These are phyloP conservation scores for Scaptomyza cyrtandrae DNA, from an alignment of 2,888 invertebrate species.

Conservation along the genomic window DNA sequence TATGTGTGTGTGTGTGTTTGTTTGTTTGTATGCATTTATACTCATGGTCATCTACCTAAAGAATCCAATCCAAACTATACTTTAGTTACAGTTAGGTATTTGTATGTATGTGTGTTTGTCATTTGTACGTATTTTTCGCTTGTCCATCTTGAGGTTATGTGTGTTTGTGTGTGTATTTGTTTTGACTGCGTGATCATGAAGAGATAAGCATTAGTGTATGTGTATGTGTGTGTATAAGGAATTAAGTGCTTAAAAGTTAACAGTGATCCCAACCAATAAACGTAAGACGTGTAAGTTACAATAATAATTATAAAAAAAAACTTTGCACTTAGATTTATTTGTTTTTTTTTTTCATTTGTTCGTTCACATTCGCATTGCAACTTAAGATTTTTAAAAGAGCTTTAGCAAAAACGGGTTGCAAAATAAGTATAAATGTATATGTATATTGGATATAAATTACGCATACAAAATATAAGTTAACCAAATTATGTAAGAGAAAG, in stretches of 20 bases:
- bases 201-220: slow-evolving; percentile 15
- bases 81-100: neutral
- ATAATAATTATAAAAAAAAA: slow-evolving; percentile 45
- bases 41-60: slow-evolving; percentile 23
- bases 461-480: slow-evolving; percentile 26
- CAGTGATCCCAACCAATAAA: slow-evolving; percentile 37
- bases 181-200: slow-evolving; percentile 9
- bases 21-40: slow-evolving; percentile 16
- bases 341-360: slow-evolving; percentile 15
- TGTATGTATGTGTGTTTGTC: slow-evolving; percentile 5
- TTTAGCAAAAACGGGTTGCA: slow-evolving; percentile 13
- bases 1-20: slow-evolving; percentile 6
- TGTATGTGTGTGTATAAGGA: neutral
- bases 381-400: slow-evolving; percentile 14
- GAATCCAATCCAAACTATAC: slow-evolving; percentile 26
- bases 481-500: slow-evolving; percentile 5
- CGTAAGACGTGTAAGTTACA: slow-evolving; percentile 30
- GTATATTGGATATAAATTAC: slow-evolving; percentile 7
- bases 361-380: slow-evolving; percentile 40
- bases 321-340: slow-evolving; percentile 45
- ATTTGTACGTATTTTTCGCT: neutral
- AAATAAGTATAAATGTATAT: slow-evolving; percentile 4
- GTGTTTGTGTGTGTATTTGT: neutral
- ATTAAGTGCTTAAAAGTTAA: slow-evolving; percentile 11
- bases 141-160: slow-evolving; percentile 10